Base-by-base conservation (phyloP, 2,797 vertebrate species). In the Hybognathus amarus region DNA sequence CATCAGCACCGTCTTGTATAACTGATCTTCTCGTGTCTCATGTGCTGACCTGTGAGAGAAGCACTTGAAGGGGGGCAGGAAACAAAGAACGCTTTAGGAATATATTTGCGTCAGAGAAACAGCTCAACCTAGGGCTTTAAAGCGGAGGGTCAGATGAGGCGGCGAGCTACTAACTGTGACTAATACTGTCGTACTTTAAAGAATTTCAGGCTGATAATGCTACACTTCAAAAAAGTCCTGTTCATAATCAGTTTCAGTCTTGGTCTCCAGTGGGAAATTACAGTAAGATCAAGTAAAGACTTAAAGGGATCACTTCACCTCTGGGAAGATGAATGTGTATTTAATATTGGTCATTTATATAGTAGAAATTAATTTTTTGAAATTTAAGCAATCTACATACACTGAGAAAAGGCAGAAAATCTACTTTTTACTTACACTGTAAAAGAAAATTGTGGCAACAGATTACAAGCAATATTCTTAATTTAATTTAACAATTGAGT, bases 81-180 rank as follows among this genome's bases (percentile, higher is more conserved):
- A 80, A 68, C 66, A 70, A 36, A 54, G 36, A 69, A 56, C 4
- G 66, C 66, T 70, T 30, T 5, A 80, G 78, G 66, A 80, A 70
- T 42, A 42, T 36, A 33, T 50, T 36, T 71, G 79, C 20, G 56
- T 81, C 79, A 81, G 79, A 73, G 40, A 63, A 81, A 63, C 54
- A 63, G 40, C 42, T 81, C 52, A 63, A 73, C 56, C 27, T 5
- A 63, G 30, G 56, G 56, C 68, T 81, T 47, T 59, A 45, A 73
- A 73, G 36, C 56, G 1, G 20, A 63, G 66, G 78, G 77, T 69
- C 78, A 56, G 36, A 79, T 24, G 33, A 52, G 76, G 61, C 64
- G 7, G 64, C 30, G 5, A 45, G 67, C 79, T 8, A 80, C 66
- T 80, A 69, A 67, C 67, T 45, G 67, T 80, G 79, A 73, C 79